Evolutionary conservation across 2,888 invertebrate genomes (phyloP).

Genomic region (Hirtodrosophila trivittata): DNA sequence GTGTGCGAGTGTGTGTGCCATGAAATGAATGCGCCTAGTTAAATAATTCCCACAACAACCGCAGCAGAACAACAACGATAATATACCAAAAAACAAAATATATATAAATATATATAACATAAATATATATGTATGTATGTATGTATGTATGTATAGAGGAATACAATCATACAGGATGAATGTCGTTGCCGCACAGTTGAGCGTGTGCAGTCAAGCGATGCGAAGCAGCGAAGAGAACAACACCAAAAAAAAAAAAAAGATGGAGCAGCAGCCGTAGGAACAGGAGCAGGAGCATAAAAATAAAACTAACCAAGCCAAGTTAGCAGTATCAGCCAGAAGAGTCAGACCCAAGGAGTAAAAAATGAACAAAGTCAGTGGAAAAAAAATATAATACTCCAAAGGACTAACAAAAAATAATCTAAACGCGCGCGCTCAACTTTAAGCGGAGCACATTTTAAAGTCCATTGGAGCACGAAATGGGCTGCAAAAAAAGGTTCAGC

Average conservation of each 20-base stretch:
- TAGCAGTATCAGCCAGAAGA: slow-evolving; percentile 26
- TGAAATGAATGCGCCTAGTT: slow-evolving; percentile 64
- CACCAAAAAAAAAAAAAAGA: slow-evolving; percentile 3
- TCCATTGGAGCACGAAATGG: slow-evolving; percentile 66
- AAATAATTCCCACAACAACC: slow-evolving; percentile 66
- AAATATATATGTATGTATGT: slow-evolving; percentile 3
- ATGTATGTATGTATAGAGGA: background rate
- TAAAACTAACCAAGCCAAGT: slow-evolving; percentile 54
- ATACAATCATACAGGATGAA: slow-evolving; percentile 36
- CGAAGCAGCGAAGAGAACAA: slow-evolving; percentile 36
- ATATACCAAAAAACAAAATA: slow-evolving; percentile 25
- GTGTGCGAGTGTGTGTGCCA: slow-evolving; percentile 8
- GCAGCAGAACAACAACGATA: slow-evolving; percentile 40
- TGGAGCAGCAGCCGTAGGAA: slow-evolving; percentile 32
- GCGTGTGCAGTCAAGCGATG: slow-evolving; percentile 57
- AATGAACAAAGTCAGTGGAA: slow-evolving; percentile 10
- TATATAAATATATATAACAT: slow-evolving; percentile 13
- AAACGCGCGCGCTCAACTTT: slow-evolving; percentile 55
- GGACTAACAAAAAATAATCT: slow-evolving; percentile 37
- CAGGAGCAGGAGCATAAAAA: slow-evolving; percentile 42
- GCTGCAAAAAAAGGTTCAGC: slow-evolving; percentile 15
- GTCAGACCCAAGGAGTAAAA: slow-evolving; percentile 21
- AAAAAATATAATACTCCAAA: slow-evolving; percentile 25
- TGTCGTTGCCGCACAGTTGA: slow-evolving; percentile 51
- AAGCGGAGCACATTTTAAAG: slow-evolving; percentile 59